phyloP scores from a whole-genome alignment of 2,113 vertebrate species.

The Pipra filicauda region DNA sequence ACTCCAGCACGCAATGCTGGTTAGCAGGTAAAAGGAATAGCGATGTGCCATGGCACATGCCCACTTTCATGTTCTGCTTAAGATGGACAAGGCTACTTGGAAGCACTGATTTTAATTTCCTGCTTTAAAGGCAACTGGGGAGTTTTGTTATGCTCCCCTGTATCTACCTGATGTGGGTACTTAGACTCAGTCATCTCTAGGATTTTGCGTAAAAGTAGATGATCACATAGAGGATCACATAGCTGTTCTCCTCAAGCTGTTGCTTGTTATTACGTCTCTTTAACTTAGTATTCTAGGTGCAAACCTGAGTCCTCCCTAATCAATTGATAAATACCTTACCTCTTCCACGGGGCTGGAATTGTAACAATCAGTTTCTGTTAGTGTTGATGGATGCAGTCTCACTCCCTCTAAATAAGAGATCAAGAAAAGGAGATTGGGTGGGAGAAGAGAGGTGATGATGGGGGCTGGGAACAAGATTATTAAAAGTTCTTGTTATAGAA shows the following conservation, averaged over 20 bases:
- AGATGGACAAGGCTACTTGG: not conserved
- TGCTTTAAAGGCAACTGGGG: not conserved
- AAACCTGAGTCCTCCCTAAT: not conserved
- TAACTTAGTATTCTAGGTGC: not conserved
- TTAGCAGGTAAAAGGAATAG: not conserved
- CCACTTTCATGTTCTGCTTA: not conserved
- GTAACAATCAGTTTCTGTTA: not conserved
- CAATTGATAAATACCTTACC: not conserved
- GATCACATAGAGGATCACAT: not conserved
- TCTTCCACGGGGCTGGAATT: not conserved
- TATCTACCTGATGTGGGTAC: not conserved
- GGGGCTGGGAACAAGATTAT: not conserved
- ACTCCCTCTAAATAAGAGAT: not conserved
- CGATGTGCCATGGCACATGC: not conserved
- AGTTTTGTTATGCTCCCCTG: not conserved
- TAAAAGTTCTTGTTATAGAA: not conserved
- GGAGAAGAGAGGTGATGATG: not conserved
- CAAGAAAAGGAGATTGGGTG: not conserved
- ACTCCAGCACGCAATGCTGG: fast-evolving
- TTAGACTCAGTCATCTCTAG: not conserved
- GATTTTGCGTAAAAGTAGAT: not conserved
- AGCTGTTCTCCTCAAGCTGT: not conserved
- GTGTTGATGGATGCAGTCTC: not conserved
- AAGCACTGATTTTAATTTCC: not conserved
- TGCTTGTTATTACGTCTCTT: not conserved